Base-by-base conservation (phyloP, 2,113 vertebrate species). In the Natator depressus region DNA sequence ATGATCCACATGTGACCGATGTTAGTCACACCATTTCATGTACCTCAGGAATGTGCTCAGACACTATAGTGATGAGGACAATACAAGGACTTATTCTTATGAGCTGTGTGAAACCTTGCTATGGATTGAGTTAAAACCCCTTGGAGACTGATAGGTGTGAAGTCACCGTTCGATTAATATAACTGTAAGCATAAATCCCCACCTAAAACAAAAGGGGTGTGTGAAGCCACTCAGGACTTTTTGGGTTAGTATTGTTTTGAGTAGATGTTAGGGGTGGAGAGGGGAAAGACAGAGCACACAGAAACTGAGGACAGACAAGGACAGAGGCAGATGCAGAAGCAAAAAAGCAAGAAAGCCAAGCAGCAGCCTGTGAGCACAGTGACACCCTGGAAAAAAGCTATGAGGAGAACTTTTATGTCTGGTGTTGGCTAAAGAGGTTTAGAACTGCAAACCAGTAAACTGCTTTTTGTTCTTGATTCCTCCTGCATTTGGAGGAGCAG, bases 21-120 rank as follows among this genome's bases (percentile, higher is more conserved):
- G 53, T 35, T 62, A 84, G 55, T 84, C 5, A 27, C 9, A 89
- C 31, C 65, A 53, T 16, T 29, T 82, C 0, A 31, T 47, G 29
- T 31, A 0, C n/a, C 83, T 85, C 0, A 2, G 51, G 47, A 91
- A 82, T 89, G 7, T 1, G 3, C 65, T 89, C 11, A 20, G 35
- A n/a, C 38, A 65, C 27, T 42, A 75, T 27, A 38, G 9, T 1
- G 0, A 38, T 38, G 10, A 38, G 17, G n/a, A 35, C 24, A 54
- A 75, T 47, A 79, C 5, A 79, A 92, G n/a, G 53, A 82, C 22
- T 35, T 85, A 5, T 59, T 31, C 27, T 62, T 62, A 31, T 62
- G 59, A 62, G 59, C 29, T 62, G 27, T 3, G 59, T 31, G 29
- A 62, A 62, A 62, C 59, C 59, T 62, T 14, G 59, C 31, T 62